Percentiles rank a stretch among this genome's conserved stretches.
These are phyloP conservation scores for Sebastes oblongus DNA, from an alignment of 2,797 vertebrate genomes.

Conservation along the genomic window DNA sequence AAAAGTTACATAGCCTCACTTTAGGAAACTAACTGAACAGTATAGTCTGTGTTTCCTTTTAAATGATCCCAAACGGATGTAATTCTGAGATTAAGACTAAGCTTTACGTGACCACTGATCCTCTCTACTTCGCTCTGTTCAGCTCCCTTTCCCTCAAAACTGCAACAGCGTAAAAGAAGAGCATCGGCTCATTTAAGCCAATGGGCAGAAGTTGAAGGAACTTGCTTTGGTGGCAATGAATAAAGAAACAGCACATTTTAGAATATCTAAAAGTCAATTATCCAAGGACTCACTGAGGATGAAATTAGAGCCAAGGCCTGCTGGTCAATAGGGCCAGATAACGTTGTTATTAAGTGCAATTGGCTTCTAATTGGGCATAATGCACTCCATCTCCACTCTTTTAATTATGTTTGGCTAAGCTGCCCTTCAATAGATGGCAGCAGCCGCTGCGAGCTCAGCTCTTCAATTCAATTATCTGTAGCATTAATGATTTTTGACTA, in stretches of 20 bases:
- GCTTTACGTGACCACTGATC: neutral
- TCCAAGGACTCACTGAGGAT: conserved; percentile 63
- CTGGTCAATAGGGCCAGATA: conserved; percentile 76
- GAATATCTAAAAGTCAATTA: conserved; percentile 72
- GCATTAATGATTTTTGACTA: conserved; percentile 79
- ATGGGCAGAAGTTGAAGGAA: conserved; percentile 32
- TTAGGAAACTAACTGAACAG: neutral
- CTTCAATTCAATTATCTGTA: conserved; percentile 75
- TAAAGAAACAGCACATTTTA: conserved; percentile 47
- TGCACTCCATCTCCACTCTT: conserved; percentile 77
- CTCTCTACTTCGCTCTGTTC: neutral
- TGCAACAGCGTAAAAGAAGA: conserved; percentile 2
- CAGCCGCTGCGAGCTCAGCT: conserved; percentile 65
- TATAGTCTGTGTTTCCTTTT: neutral
- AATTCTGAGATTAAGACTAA: neutral
- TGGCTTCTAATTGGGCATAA: conserved; percentile 82
- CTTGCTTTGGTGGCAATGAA: conserved; percentile 53
- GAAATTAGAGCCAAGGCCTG: conserved; percentile 66
- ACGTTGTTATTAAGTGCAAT: conserved; percentile 78
- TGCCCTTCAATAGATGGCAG: conserved; percentile 73
- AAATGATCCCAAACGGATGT: neutral
- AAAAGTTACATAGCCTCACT: neutral
- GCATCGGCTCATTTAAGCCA: conserved; percentile 12
- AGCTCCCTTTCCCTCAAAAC: conserved; percentile 1
- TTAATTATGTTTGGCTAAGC: conserved; percentile 80